phyloP scores from a whole-genome alignment of 92 coral and sea anemone genomes.

The Virgularia gustaviana region DNA sequence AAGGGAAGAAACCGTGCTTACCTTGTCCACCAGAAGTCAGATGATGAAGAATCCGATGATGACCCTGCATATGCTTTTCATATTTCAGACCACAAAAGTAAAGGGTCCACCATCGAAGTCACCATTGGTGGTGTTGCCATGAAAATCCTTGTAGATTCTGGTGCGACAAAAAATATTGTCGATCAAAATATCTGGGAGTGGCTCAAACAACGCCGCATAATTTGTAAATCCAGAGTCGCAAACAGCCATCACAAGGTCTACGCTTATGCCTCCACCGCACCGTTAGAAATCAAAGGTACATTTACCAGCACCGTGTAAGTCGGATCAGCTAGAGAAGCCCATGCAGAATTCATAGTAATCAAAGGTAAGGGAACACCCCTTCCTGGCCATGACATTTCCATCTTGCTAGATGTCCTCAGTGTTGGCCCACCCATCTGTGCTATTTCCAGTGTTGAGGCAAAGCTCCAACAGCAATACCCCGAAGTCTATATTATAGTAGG shows the following conservation, averaged over 20 bases:
- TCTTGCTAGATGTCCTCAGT: constrained; percentile 21
- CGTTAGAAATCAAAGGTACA: constrained; percentile 40
- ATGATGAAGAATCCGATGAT: constrained; percentile 8
- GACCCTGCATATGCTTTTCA: too few species aligned
- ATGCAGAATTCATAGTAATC: constrained; percentile 41
- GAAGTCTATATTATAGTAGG: constrained; percentile 46
- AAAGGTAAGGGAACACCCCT: constrained; percentile 52
- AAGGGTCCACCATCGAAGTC: too few species aligned
- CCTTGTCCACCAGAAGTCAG: too few species aligned
- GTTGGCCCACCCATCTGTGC: constrained; percentile 16
- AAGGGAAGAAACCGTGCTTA: too few species aligned
- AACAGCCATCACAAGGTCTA: constrained; percentile 30
- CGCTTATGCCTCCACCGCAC: constrained; percentile 44
- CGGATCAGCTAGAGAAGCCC: constrained; percentile 14
- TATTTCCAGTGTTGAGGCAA: constrained; percentile 6
- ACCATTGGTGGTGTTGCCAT: constrained; percentile 33
- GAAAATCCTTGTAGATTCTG: constrained; percentile 39
- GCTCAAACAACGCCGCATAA: constrained; percentile 17
- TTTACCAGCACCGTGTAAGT: constrained; percentile 31
- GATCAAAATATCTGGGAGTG: constrained; percentile 30
- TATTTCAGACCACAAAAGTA: too few species aligned
- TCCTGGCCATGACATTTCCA: constrained; percentile 45
- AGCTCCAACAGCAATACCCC: constrained; percentile 39
- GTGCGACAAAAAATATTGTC: constrained; percentile 33
- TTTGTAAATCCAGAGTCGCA: constrained; percentile 42